Percentiles rank a stretch among this genome's conserved stretches.
These are phyloP conservation scores for Melipona bicolor DNA, from an alignment of 2,888 invertebrate species.

Conservation along the genomic window DNA sequence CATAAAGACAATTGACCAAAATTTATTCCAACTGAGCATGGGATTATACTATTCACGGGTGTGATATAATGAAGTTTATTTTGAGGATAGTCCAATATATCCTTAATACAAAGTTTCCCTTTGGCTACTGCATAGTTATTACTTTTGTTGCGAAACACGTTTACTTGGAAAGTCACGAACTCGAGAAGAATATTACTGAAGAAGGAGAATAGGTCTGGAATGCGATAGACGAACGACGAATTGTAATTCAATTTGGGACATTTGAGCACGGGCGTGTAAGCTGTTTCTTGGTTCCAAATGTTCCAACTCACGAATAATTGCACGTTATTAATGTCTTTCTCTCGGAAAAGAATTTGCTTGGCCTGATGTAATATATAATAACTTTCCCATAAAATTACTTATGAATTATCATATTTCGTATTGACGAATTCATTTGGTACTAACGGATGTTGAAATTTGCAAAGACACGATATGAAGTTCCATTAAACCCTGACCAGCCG, in stretches of 20 bases:
- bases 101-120: conserved; percentile 74
- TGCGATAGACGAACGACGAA: conserved; percentile 75
- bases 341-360: conserved; percentile 60
- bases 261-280: conserved; percentile 67
- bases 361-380: conserved; percentile 61
- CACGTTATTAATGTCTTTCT: conserved; percentile 62
- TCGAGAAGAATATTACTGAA: conserved; percentile 70
- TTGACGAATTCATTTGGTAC: conserved; percentile 35
- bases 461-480: conserved; percentile 76
- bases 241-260: conserved; percentile 77
- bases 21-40: conserved; percentile 59
- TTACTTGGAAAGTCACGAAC: conserved; percentile 71
- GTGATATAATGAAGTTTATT: conserved; percentile 77
- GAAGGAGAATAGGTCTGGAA: conserved; percentile 73
- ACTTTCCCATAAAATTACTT: background rate
- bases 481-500: conserved; percentile 73
- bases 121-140: conserved; percentile 66
- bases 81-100: conserved; percentile 78
- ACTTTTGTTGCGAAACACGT: conserved; percentile 61
- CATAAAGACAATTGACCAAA: conserved; percentile 78
- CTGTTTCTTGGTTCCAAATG: conserved; percentile 73
- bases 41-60: conserved; percentile 69
- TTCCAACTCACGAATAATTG: conserved; percentile 75
- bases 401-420: background rate
- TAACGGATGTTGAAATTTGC: conserved; percentile 74